Evolutionary conservation across 2,888 invertebrate genomes (phyloP).

Genomic region (Hanleya hanleyi): DNA sequence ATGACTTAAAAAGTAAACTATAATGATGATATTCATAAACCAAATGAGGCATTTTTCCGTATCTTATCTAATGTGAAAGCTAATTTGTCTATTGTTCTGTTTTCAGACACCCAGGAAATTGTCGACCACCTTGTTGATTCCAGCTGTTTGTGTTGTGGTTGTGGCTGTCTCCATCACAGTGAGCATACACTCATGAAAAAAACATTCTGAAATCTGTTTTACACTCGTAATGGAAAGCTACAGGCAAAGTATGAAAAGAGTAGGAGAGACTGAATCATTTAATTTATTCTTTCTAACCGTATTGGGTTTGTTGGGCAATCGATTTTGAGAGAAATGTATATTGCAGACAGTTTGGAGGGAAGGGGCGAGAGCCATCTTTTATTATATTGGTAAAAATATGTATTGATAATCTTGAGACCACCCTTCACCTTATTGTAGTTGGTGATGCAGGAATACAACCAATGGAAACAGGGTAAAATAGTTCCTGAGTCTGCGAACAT

Average conservation of each 20-base stretch:
- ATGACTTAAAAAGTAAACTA: no score
- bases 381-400: not conserved
- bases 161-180: constrained; percentile 49
- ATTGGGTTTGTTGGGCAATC: no score
- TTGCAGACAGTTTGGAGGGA: no score
- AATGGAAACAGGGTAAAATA: constrained; percentile 2
- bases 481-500: not conserved
- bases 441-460: constrained; percentile 1
- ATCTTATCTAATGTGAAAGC: not conserved
- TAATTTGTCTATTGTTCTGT: constrained; percentile 13
- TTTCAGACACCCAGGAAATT: constrained; percentile 76
- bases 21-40: no score
- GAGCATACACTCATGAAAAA: constrained; percentile 32
- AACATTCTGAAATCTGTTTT: not conserved
- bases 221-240: no score
- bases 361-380: no score
- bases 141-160: constrained; percentile 75
- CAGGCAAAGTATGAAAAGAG: no score
- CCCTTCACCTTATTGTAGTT: constrained; percentile 11
- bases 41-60: not conserved
- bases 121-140: constrained; percentile 78
- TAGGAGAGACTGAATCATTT: no score
- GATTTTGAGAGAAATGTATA: no score
- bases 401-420: not conserved
- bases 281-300: no score